Percentiles rank a stretch among this genome's conserved stretches.
These are phyloP conservation scores for Campoletis raptor DNA, from an alignment of 2,888 invertebrate genomes.

Conservation along the genomic window DNA sequence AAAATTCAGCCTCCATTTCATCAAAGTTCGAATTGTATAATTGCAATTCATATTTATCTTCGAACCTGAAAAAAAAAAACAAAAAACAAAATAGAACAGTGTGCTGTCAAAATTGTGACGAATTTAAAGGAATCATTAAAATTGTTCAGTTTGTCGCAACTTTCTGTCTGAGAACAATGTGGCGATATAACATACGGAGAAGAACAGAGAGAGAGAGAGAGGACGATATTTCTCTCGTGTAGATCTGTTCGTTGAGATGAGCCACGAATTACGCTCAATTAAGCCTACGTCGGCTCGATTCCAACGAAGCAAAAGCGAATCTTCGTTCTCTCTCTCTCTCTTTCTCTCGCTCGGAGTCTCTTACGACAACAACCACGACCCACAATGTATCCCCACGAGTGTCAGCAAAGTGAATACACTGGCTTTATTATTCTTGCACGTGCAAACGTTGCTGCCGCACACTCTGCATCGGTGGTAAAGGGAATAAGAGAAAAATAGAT, in stretches of 20 bases:
- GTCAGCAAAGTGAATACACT: constrained; percentile 60
- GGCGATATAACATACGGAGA: not conserved
- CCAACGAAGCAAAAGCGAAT: constrained; percentile 61
- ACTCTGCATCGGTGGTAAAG: not conserved
- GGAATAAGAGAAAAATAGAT: constrained; percentile 16
- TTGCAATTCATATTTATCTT: not conserved
- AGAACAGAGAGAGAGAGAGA: constrained; percentile 5
- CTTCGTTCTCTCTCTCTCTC: constrained; percentile 35
- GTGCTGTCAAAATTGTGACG: not conserved
- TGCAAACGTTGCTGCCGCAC: constrained; percentile 34
- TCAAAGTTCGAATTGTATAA: not conserved
- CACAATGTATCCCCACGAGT: constrained; percentile 63
- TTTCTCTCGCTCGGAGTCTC: constrained; percentile 28
- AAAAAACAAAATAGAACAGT: not conserved
- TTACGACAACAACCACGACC: constrained; percentile 31
- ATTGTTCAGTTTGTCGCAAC: constrained; percentile 10
- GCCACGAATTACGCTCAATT: constrained; percentile 77
- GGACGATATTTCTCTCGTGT: constrained; percentile 17
- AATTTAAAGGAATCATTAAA: not conserved
- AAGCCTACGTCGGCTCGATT: constrained; percentile 73
- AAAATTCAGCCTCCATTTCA: not conserved
- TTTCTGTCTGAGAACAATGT: not conserved
- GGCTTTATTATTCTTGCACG: constrained; percentile 56
- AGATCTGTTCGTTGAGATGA: constrained; percentile 52
- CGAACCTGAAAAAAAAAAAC: not conserved